These are phyloP conservation scores for zebrafish (Danio rerio) DNA, from an alignment of 2,113 vertebrate species.

Conservation along the genomic window DNA sequence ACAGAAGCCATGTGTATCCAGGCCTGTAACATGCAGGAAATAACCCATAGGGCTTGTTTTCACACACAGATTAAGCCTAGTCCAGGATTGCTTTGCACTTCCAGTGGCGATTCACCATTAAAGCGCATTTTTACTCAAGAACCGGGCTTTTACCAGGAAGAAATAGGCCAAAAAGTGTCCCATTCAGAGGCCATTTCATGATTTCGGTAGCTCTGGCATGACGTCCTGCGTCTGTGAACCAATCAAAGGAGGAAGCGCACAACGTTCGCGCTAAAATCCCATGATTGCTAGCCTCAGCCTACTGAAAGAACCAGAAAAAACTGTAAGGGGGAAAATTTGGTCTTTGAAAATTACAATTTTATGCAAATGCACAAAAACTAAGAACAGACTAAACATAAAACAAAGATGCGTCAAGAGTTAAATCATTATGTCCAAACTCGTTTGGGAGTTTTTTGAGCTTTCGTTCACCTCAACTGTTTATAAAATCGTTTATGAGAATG, in stretches of 20 bases:
- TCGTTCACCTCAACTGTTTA: neutral
- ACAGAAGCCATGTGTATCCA: neutral
- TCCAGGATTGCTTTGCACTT: slow-evolving; percentile 2
- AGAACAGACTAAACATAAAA: neutral
- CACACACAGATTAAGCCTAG: neutral
- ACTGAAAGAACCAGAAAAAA: neutral
- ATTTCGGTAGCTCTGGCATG: slow-evolving; percentile 12
- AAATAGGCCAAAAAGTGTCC: slow-evolving; percentile 6
- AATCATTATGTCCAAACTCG: slow-evolving; percentile 4
- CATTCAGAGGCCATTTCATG: neutral
- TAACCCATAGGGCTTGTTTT: slow-evolving; percentile 14
- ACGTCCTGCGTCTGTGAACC: slow-evolving; percentile 29
- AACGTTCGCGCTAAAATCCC: neutral
- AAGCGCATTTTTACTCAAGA: slow-evolving; percentile 3
- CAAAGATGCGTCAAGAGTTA: slow-evolving; percentile 20
- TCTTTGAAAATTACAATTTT: slow-evolving; percentile 16
- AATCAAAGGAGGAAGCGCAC: slow-evolving; percentile 25
- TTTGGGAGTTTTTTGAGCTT: slow-evolving; percentile 19
- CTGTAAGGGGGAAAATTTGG: neutral
- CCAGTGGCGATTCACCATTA: neutral
- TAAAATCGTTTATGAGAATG: neutral
- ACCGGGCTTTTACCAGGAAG: neutral
- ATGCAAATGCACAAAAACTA: slow-evolving; percentile 12
- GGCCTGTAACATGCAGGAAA: slow-evolving; percentile 48
- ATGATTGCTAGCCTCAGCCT: slow-evolving; percentile 20